Conservation (phyloP, 1,140 invertebrate genomes). For the Kradibia gibbosae region DNA sequence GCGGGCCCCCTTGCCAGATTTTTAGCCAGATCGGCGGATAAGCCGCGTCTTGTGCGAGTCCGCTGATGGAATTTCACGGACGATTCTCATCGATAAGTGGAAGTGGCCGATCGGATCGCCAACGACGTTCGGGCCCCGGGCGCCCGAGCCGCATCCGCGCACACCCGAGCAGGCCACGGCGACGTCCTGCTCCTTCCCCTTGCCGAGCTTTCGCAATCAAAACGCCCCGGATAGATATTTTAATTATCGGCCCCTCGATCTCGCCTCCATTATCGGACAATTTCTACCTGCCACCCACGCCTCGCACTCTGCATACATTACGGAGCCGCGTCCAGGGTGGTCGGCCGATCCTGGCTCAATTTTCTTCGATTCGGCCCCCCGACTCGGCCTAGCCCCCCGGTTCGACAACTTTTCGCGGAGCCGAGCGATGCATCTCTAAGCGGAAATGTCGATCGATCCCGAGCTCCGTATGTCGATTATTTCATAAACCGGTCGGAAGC, state of each 20-base stretch:
- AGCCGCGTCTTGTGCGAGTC: conserved; percentile 7
- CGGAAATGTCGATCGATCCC: neutral
- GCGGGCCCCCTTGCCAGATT: neutral
- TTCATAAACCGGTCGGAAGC: too few species aligned
- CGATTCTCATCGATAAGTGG: conserved; percentile 50
- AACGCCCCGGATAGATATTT: conserved; percentile 51
- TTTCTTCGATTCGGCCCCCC: neutral
- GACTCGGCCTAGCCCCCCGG: neutral
- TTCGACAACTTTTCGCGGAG: neutral
- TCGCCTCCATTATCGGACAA: conserved; percentile 24
- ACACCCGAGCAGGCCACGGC: neutral
- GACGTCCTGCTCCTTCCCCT: too few species aligned
- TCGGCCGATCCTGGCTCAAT: neutral
- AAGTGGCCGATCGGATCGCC: conserved; percentile 42
- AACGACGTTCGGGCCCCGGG: conserved; percentile 42
- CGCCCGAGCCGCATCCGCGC: neutral
- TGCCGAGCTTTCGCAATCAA: conserved; percentile 42
- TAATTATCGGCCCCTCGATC: conserved; percentile 44
- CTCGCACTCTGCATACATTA: conserved; percentile 11
- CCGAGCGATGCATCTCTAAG: neutral
- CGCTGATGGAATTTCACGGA: conserved; percentile 42
- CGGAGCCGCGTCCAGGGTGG: neutral
- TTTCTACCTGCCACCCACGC: conserved; percentile 36
- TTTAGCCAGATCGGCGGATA: conserved; percentile 45
- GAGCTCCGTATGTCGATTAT: too few species aligned